Evolutionary conservation across 1,140 invertebrate species (phyloP).

Genomic region (Gryon sp.): DNA sequence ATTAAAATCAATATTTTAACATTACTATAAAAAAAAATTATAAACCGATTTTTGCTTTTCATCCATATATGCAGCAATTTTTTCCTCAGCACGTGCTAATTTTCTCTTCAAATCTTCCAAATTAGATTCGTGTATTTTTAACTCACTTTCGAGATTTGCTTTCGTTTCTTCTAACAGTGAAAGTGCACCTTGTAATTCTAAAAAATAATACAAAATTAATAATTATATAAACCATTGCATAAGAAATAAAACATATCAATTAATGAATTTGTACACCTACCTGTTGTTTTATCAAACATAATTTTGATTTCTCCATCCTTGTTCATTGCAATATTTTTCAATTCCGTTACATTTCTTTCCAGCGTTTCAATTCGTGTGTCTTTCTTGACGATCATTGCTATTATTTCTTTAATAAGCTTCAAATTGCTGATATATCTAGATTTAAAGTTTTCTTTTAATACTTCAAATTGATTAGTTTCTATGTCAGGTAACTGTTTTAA

Average conservation of each 20-base stretch:
- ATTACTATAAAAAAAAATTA: constrained; percentile 43
- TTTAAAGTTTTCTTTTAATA: constrained; percentile 69
- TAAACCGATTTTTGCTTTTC: constrained; percentile 78
- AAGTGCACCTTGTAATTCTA: constrained; percentile 72
- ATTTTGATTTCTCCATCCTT: constrained; percentile 77
- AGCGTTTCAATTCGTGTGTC: constrained; percentile 63
- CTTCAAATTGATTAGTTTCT: constrained; percentile 66
- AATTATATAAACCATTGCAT: background rate
- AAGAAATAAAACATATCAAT: constrained; percentile 3
- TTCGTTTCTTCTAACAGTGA: constrained; percentile 74
- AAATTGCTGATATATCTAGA: constrained; percentile 67
- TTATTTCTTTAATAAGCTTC: constrained; percentile 69
- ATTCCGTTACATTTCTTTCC: constrained; percentile 70
- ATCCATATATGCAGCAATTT: constrained; percentile 67
- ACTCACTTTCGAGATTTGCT: constrained; percentile 72
- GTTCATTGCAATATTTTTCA: constrained; percentile 69
- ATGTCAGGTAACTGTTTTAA: constrained; percentile 68
- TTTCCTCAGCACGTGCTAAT: constrained; percentile 72
- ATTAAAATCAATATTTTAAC: too few relatives aligned
- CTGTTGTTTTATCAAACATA: constrained; percentile 71
- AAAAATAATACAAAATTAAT: constrained; percentile 8
- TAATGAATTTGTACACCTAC: constrained; percentile 58
- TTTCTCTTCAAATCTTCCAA: constrained; percentile 74
- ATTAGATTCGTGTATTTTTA: constrained; percentile 68
- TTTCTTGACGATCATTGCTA: constrained; percentile 65